Evolutionary conservation across 2,113 vertebrate species (phyloP), one percentile per base, ranked within the genome.

Genomic region (Albula goreensis): DNA sequence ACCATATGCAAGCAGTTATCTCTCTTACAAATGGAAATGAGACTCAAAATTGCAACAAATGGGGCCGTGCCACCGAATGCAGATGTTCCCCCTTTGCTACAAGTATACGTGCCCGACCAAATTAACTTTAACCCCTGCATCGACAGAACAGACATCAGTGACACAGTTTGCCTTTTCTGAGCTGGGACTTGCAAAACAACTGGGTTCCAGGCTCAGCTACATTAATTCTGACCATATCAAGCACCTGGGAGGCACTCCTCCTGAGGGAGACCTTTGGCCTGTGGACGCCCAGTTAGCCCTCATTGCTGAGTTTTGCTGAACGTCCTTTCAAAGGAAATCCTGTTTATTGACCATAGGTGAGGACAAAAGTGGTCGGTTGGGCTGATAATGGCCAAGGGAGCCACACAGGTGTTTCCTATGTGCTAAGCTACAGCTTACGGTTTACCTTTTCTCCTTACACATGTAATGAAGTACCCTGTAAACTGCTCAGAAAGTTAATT

Each of bases 21-120:
- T 97, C 96, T 96, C 97, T 97, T 96, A 95, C 97, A 97, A 97
- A 98, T 98, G 97, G 96, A 98, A 98, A 99, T 97, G 97, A 97
- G 97, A 96, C 95, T 95, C 96, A 94, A 97, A 98, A 97, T 98
- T 97, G 95, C 96, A 97, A 96, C 97, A 96, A 97, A 97, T 96
- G 96, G 96, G 96, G 96, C 97, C 97, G 96, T 96, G 96, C 95
- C 96, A 84, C 94, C 91, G 94, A 96, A 95, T 95, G 95, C 96
- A 97, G 94, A 95, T 96, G 97, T 96, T 97, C 94, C 88, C 90
- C 82, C 93, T 93, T n/a, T 74, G 92, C 93, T 93, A 91, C 96
- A 96, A 97, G 95, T 96, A 94, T 94, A 96, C 92, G 96, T 97
- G 97, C 96, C 97, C 92, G 94, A 94, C 97, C 60, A 83, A 97